Percentiles rank a stretch among this genome's conserved stretches.
Conservation (phyloP, 1,140 invertebrate genomes). For the Eciton burchellii region DNA sequence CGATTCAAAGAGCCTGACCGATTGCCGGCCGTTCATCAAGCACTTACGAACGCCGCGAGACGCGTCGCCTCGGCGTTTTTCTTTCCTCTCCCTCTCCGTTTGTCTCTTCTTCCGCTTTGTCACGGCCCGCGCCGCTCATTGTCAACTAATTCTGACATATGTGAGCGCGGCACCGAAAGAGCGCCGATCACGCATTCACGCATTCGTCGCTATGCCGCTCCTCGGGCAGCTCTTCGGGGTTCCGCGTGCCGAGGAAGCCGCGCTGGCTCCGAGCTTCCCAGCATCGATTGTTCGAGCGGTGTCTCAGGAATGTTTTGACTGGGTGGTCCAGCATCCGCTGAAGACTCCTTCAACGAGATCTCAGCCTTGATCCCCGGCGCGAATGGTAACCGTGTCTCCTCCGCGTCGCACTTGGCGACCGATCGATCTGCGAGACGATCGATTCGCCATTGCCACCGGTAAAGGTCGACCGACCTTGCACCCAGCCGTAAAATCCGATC, state of each 20-base stretch:
- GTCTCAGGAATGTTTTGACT: constrained; percentile 6
- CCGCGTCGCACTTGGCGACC: not conserved
- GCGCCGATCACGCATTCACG: constrained; percentile 68
- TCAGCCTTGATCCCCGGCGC: not conserved
- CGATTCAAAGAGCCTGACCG: constrained; percentile 71
- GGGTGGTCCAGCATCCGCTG: not conserved
- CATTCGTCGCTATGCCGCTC: not conserved
- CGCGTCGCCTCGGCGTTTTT: constrained; percentile 25
- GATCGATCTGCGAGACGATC: constrained; percentile 31
- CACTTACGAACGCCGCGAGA: constrained; percentile 61
- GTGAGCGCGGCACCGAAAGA: constrained; percentile 60
- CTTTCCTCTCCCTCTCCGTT: constrained; percentile 36
- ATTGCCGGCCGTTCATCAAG: constrained; percentile 73
- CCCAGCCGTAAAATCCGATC: constrained; percentile 77
- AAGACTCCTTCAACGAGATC: not conserved
- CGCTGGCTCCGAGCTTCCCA: not conserved
- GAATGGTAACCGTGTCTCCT: not conserved
- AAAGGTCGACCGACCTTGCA: constrained; percentile 44
- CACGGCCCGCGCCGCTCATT: constrained; percentile 57
- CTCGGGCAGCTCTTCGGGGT: not conserved
- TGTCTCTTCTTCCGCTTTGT: constrained; percentile 56
- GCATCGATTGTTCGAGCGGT: not conserved
- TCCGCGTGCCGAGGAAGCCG: constrained; percentile 20
- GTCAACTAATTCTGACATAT: constrained; percentile 77
- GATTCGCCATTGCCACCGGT: constrained; percentile 9